Evolutionary conservation across 92 coral and sea anemone species (phyloP), one percentile per base, ranked within the genome.

Genomic region (Parazoanthus atlanticus): DNA sequence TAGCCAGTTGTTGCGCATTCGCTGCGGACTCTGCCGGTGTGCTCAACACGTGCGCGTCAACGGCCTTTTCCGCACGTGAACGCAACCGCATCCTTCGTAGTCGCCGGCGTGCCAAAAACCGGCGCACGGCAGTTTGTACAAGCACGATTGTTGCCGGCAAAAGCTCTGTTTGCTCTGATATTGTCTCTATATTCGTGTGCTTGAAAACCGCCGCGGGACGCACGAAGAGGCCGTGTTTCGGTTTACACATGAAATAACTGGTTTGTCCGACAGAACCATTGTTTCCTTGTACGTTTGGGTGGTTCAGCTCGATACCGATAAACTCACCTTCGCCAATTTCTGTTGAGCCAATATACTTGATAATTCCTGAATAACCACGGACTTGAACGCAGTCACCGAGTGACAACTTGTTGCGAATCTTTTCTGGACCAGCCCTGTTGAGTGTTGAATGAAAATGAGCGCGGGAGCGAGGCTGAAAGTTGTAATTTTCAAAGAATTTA

Each of bases 301-400:
- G 92, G 47, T 94, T 93, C 5, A 94, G 91, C 43, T 91, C 93
- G 76, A 94, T 79, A 32, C 98, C 98, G 31, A 94, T 75, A 95
- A 95, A 91, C 4, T 88, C 90, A 3, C 96, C 96, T 30, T 94
- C 92, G 7, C 98, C 95, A 4, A 91, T 88, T 43, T 88, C 76
- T 19, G 86, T 90, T 17, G 85, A n/a, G 25, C 95, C 98, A 40
- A 89, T 65, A 82, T 81, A 94, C 86, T 85, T 90, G 19, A 94
- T 86, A 31, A 89, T 91, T n/a, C 98, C 98, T 4, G 91, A 86
- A 75, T 94, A 93, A 15, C 97, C 97, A 1, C 90, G 89, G 7
- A 93, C 95, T 77, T 94, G 98, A 17, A 93, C 96, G 31, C 93
- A 66, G 30, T 91, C 91, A 5, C 94, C 98, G 16, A 80, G 56